Base-by-base conservation (phyloP, 2,797 vertebrate species). In the Argyrosomus regius region DNA sequence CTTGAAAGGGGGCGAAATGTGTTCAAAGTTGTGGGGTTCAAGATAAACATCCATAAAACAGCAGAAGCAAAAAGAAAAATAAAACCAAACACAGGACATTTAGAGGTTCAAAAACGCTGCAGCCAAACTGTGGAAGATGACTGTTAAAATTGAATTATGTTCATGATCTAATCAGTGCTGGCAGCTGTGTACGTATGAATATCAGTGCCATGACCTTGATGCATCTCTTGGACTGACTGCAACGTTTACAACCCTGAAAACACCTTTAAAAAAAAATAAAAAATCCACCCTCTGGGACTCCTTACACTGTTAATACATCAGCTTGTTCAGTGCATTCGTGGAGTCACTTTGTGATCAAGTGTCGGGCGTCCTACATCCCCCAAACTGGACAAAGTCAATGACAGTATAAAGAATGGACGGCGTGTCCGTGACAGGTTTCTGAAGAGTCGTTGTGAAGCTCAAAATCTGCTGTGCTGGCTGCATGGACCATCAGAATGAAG, bases 201-300 rank as follows among this genome's bases (percentile, higher is more conserved):
- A 62, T 78, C 74, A 60, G 62, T 17, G 79, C 59, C 68, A 0
- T 26, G 81, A 87, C 90, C 91, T 91, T 87, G 81, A 78, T 81
- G 82, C 77, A 26, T 83, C 77, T 83, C 77, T 69, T 13, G 28
- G 74, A 72, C 77, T 26, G 67, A 77, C 87, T 86, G 89, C 89
- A 84, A 67, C 41, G 85, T 89, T 90, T 80, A 76, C 75, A 84
- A 84, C 84, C 85, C 35, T 35, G 57, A 81, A 65, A 71, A 84
- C 59, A 71, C 59, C 74, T 80, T 53, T 18, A 77, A 58, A 57
- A 41, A 58, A 52, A 48, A 7, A 59, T 39, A 16, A n/a, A 49
- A 57, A 84, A 87, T 84, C 81, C 88, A 90, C 87, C 88, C 78
- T 24, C 4, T 63, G 73, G 7, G 61, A 68, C 75, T 82, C 60